Conservation (phyloP, 2,113 vertebrate species). For the Dipodomys ordii region DNA sequence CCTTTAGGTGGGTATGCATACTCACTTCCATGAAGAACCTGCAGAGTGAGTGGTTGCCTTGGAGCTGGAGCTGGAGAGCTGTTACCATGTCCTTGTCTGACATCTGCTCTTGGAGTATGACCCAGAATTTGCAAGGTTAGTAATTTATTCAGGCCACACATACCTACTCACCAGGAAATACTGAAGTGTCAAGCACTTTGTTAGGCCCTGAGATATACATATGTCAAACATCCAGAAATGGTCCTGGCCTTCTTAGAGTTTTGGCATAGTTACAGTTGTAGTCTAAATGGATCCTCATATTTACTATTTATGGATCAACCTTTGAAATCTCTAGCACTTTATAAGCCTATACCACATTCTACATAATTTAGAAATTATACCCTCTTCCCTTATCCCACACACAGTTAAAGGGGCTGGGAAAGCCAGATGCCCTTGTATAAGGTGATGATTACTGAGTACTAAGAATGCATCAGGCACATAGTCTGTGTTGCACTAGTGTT, state of each 20-base stretch:
- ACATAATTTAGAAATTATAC: not conserved
- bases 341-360: not conserved
- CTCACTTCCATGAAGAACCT: no score
- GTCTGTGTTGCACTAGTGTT: no score
- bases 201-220: not conserved
- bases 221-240: not conserved
- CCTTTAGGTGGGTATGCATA: no score
- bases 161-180: not conserved
- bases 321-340: not conserved
- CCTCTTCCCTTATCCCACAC: not conserved
- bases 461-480: accelerated
- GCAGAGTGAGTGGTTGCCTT: no score
- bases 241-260: not conserved
- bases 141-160: not conserved
- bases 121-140: not conserved
- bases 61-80: not conserved
- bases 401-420: not conserved
- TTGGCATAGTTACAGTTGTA: not conserved
- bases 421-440: not conserved
- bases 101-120: not conserved
- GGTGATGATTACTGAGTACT: not conserved
- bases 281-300: not conserved
- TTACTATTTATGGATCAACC: not conserved
- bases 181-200: not conserved
- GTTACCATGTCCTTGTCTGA: not conserved